phyloP scores from a whole-genome alignment of 2,113 vertebrate species.

The Apodemus speciosus region DNA sequence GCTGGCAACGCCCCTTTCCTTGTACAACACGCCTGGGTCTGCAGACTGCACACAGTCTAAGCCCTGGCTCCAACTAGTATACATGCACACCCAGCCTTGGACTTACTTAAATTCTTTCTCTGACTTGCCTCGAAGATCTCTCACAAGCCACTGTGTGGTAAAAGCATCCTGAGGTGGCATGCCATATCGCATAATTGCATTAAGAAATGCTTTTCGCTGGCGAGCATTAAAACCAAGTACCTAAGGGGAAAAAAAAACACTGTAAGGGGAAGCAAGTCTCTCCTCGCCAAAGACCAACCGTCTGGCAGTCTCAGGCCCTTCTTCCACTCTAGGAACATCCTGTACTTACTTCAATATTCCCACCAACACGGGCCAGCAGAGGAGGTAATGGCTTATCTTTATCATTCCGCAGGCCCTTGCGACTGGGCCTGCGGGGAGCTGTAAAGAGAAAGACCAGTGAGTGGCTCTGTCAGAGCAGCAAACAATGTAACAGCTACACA shows the following conservation, averaged over 20 bases:
- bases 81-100: not conserved
- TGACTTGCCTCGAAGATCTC: slow-evolving; percentile 96
- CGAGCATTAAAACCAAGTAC: slow-evolving; percentile 98
- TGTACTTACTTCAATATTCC: slow-evolving; percentile 95
- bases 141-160: slow-evolving; percentile 98
- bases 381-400: slow-evolving; percentile 98
- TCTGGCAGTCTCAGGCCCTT: too few relatives aligned
- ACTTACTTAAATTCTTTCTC: slow-evolving; percentile 99
- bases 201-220: slow-evolving; percentile 98
- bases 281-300: not conserved
- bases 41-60: not conserved
- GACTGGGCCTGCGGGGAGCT: slow-evolving; percentile 95
- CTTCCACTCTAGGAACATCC: not conserved
- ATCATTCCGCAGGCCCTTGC: slow-evolving; percentile 96
- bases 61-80: not conserved
- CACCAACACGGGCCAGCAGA: slow-evolving; percentile 95
- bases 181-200: slow-evolving; percentile 98
- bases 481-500: not conserved
- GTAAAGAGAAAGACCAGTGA: slow-evolving; percentile 62
- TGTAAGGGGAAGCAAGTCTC: not conserved
- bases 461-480: not conserved
- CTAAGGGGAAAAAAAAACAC: slow-evolving; percentile 78
- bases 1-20: not conserved
- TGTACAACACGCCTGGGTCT: not conserved
- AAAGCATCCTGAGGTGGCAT: slow-evolving; percentile 99